Conservation (phyloP, 2,888 invertebrate genomes). For the Agrenia bidenticulata region DNA sequence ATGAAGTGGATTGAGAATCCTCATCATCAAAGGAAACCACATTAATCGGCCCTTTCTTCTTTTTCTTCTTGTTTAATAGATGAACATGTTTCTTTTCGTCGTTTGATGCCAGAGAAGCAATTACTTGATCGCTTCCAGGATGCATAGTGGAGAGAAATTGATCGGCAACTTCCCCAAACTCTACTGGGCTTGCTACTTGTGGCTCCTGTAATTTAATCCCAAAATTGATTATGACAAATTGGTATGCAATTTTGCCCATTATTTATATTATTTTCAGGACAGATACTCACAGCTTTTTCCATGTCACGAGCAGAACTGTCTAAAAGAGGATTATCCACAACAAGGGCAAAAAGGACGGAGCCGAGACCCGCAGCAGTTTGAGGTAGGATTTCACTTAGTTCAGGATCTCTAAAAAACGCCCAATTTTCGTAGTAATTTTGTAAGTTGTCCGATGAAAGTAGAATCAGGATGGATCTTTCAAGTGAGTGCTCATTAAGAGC, state of each 20-base stretch:
- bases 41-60: conserved; percentile 65
- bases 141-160: conserved; percentile 12
- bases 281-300: conserved; percentile 35
- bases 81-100: conserved; percentile 22
- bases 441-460: conserved; percentile 40
- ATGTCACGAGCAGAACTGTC: conserved; percentile 55
- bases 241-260: no score
- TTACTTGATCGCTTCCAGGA: background rate
- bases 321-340: conserved; percentile 81
- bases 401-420: conserved; percentile 79
- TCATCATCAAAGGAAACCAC: conserved; percentile 71
- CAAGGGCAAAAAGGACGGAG: conserved; percentile 87
- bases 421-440: conserved; percentile 78
- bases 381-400: conserved; percentile 75
- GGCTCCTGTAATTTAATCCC: background rate
- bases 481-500: conserved; percentile 88
- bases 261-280: no score
- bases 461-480: conserved; percentile 70
- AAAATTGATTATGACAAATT: no score
- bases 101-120: background rate
- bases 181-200: conserved; percentile 13
- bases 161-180: conserved; percentile 27
- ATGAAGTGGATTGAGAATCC: conserved; percentile 53
- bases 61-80: conserved; percentile 57
- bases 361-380: conserved; percentile 84